These are phyloP conservation scores for Malurus cyaneus DNA, from an alignment of 2,113 vertebrate species.

Conservation along the genomic window DNA sequence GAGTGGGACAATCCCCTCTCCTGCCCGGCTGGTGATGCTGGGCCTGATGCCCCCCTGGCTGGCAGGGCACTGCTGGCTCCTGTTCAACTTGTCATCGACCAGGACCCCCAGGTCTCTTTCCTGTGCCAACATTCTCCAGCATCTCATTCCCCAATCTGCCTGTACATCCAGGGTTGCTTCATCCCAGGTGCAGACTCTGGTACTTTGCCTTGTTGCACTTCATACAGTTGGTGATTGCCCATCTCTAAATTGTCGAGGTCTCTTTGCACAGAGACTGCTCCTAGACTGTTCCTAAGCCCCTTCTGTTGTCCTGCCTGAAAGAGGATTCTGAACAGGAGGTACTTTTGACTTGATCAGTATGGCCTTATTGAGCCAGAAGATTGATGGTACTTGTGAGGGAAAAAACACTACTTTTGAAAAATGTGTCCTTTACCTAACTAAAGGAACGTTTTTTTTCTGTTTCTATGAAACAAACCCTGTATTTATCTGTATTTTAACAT, in stretches of 20 bases:
- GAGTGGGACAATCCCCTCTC: not conserved
- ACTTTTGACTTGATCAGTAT: not conserved
- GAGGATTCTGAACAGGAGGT: not conserved
- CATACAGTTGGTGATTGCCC: fast-evolving
- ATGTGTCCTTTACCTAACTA: conserved; percentile 21
- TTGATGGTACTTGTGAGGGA: not conserved
- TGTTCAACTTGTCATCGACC: fast-evolving
- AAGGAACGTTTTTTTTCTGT: conserved; percentile 62
- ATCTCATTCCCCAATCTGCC: not conserved
- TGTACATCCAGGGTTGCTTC: not conserved
- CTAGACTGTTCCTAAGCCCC: not conserved
- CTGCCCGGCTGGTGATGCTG: fast-evolving
- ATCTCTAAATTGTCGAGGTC: not conserved
- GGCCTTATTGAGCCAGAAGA: not conserved
- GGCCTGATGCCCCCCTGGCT: not conserved
- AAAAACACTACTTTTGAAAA: not conserved
- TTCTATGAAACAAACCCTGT: conserved; percentile 78
- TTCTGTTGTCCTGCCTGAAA: not conserved
- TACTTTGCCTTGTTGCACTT: not conserved
- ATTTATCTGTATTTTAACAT: conserved; percentile 24
- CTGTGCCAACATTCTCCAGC: not conserved
- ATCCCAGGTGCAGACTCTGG: not conserved
- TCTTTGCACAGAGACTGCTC: not conserved
- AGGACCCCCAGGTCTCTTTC: not conserved
- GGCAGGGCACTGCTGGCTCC: not conserved